Evolutionary conservation across 2,888 invertebrate genomes (phyloP).

Genomic region (Carcina quercana): DNA sequence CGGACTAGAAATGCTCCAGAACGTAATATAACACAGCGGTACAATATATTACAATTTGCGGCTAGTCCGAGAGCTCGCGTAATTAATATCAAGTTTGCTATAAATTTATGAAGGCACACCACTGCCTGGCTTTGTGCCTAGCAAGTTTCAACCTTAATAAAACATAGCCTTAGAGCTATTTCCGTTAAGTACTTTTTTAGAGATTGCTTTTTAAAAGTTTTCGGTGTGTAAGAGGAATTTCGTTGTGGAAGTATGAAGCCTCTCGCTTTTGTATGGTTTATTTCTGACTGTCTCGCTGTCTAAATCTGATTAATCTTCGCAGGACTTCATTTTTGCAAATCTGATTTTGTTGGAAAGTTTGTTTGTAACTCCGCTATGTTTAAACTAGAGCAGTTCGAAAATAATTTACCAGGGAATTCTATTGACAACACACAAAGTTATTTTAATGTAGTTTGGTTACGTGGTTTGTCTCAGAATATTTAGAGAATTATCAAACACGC

Average conservation of each 20-base stretch:
- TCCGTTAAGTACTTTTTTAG: not conserved
- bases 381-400: too few species aligned
- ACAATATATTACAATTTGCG: conserved; percentile 53
- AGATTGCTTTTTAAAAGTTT: conserved; percentile 23
- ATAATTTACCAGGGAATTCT: too few species aligned
- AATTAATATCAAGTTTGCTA: conserved; percentile 67
- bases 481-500: too few species aligned
- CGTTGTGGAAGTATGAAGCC: conserved; percentile 22
- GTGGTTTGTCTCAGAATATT: too few species aligned
- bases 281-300: conserved; percentile 5
- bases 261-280: conserved; percentile 5
- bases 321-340: too few species aligned
- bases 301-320: not conserved
- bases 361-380: too few species aligned
- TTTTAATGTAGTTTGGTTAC: too few species aligned
- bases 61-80: conserved; percentile 42
- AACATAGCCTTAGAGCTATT: conserved; percentile 8
- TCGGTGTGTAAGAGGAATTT: conserved; percentile 29
- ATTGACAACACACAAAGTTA: too few species aligned
- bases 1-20: too few species aligned
- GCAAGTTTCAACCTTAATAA: conserved; percentile 29
- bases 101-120: conserved; percentile 40
- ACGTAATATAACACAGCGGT: conserved; percentile 10
- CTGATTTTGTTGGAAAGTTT: too few species aligned
- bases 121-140: conserved; percentile 11